Conservation (phyloP, 2,113 vertebrate species). For the Ictalurus furcatus region DNA sequence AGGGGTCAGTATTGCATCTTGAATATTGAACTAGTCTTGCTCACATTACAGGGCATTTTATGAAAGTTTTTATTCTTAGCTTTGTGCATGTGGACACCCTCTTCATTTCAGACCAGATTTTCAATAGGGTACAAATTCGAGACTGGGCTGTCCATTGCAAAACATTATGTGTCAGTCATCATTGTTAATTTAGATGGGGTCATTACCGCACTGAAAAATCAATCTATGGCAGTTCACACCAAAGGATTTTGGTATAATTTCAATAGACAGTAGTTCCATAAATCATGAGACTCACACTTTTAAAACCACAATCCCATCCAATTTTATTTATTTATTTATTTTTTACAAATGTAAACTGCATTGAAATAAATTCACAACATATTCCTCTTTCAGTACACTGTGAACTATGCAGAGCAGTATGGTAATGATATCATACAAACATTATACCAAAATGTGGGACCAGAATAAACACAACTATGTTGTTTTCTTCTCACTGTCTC, state of each 20-base stretch:
- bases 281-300: no score
- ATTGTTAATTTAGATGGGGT: background rate
- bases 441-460: background rate
- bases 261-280: no score
- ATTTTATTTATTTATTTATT: background rate
- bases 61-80: background rate
- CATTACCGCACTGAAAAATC: background rate
- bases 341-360: background rate
- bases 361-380: background rate
- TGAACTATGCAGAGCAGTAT: background rate
- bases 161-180: background rate
- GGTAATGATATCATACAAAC: background rate
- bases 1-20: slow-evolving; percentile 40
- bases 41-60: background rate
- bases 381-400: background rate
- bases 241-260: background rate
- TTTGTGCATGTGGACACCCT: background rate
- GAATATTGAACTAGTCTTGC: background rate
- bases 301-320: background rate
- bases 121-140: background rate
- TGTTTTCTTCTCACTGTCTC: background rate
- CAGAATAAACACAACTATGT: background rate
- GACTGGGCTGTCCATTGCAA: background rate
- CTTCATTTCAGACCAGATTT: background rate
- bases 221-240: background rate